Conservation (phyloP, 2,113 vertebrate species). For the Suricata suricatta region DNA sequence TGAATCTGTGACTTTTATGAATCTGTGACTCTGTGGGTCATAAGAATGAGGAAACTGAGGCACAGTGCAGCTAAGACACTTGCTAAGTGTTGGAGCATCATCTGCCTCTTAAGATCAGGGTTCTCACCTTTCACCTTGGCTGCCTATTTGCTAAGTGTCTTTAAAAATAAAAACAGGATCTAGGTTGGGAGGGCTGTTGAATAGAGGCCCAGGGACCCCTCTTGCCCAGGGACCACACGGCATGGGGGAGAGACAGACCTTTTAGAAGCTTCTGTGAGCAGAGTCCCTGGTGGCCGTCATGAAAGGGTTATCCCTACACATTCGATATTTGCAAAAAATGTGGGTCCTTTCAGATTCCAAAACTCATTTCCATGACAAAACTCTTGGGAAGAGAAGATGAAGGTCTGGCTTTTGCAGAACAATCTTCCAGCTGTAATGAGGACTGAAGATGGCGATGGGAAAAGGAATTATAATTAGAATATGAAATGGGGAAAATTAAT, state of each 20-base stretch:
- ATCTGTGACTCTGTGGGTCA: not conserved
- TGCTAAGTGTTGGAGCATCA: not conserved
- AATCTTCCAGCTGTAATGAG: conserved; percentile 89
- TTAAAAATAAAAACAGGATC: conserved; percentile 6
- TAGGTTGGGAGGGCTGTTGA: not conserved
- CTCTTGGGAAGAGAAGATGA: conserved; percentile 87
- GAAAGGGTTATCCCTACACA: conserved; percentile 85
- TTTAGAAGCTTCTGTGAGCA: conserved; percentile 19
- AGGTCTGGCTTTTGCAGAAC: conserved; percentile 86
- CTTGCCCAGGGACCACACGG: not conserved
- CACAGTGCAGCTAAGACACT: not conserved
- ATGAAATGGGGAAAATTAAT: conserved; percentile 88
- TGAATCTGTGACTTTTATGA: not conserved
- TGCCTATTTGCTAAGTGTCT: not conserved
- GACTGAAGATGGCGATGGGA: conserved; percentile 85
- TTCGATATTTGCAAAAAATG: conserved; percentile 83
- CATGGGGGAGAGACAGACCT: not conserved
- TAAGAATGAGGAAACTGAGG: not conserved
- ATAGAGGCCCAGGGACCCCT: not conserved
- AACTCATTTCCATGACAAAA: conserved; percentile 91
- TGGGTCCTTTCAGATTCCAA: conserved; percentile 86
- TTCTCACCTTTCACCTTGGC: not conserved
- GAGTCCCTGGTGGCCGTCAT: not conserved
- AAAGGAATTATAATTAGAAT: conserved; percentile 89
- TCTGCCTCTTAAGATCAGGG: not conserved